Evolutionary conservation across 2,113 vertebrate species (phyloP).

Genomic region (Pseudolaguvia tuberculata): DNA sequence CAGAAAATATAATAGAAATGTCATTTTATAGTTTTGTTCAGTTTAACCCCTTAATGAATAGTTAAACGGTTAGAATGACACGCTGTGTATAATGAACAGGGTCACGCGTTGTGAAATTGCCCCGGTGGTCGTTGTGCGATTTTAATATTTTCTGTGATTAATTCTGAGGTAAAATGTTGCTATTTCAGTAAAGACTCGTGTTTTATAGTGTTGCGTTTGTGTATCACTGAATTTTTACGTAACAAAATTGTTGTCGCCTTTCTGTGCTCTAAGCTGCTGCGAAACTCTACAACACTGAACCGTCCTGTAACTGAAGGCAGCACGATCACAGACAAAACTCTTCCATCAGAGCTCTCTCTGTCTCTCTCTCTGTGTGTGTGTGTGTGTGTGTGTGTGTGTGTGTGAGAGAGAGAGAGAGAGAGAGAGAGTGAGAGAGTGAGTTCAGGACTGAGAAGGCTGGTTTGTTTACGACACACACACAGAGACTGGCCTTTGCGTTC

Average conservation of each 20-base stretch:
- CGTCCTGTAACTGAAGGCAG: neutral
- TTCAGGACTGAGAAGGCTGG: no score
- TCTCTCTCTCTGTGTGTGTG: neutral
- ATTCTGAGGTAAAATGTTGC: neutral
- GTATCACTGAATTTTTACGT: no score
- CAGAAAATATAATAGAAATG: neutral
- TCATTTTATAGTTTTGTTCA: no score
- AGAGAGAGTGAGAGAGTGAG: no score
- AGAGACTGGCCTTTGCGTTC: no score
- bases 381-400: neutral
- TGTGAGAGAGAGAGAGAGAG: neutral
- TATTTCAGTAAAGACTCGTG: neutral
- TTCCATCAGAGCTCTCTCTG: no score
- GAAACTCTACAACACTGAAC: neutral
- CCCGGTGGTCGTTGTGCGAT: no score
- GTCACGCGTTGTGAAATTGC: neutral
- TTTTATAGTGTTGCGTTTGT: neutral
- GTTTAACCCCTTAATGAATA: neutral
- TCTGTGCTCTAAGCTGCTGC: neutral
- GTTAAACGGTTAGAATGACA: accelerated
- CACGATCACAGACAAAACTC: no score
- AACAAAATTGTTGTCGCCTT: neutral
- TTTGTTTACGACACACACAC: no score
- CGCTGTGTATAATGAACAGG: no score
- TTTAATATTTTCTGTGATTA: neutral